Evolutionary conservation across 2,113 vertebrate species (phyloP), one percentile per base, ranked within the genome.

Genomic region (Axis porcinus): DNA sequence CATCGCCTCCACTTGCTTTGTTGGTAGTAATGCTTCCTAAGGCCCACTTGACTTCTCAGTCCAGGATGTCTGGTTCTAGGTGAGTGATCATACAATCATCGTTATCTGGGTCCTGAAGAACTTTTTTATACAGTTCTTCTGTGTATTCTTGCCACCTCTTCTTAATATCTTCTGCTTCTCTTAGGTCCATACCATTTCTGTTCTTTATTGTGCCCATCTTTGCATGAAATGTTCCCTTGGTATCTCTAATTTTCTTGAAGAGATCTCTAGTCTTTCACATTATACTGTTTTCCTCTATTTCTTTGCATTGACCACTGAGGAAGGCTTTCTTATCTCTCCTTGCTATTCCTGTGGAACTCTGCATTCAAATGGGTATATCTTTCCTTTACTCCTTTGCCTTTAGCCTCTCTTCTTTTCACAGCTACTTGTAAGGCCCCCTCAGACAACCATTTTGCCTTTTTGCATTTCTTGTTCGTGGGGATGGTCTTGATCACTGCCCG

Each of bases 31-130:
- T 67, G 8, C 16, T n/a, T 67, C 16, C 17, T 67, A 67, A n/a
- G 16, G 8, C 8, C 33, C 62, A 19, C 16, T 67, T 17, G 7
- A 19, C 33, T n/a, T n/a, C 0, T 0, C 4, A 67, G 9, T 67
- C 3, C 33, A 19, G 16, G 16, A 19, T 64, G 7, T 67, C 62
- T n/a, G 33, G 7, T 4, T 19, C 33, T 67, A n/a, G 33, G 33
- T n/a, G 62, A 67, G 62, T 64, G 16, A n/a, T n/a, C 33, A 67
- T 33, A 67, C 7, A n/a, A n/a, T 67, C 33, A 19, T n/a, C 1
- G 2, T 67, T 67, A 67, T 67, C 33, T n/a, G 16, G 16, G 62
- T 67, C 33, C 2, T 67, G 16, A 67, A n/a, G 16, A 67, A 2
- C 33, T n/a, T 67, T 67, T 67, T 67, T 67, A 16, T 19, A 19